Evolutionary conservation across 2,888 invertebrate genomes (phyloP).

Genomic region (Drosophila borborema): DNA sequence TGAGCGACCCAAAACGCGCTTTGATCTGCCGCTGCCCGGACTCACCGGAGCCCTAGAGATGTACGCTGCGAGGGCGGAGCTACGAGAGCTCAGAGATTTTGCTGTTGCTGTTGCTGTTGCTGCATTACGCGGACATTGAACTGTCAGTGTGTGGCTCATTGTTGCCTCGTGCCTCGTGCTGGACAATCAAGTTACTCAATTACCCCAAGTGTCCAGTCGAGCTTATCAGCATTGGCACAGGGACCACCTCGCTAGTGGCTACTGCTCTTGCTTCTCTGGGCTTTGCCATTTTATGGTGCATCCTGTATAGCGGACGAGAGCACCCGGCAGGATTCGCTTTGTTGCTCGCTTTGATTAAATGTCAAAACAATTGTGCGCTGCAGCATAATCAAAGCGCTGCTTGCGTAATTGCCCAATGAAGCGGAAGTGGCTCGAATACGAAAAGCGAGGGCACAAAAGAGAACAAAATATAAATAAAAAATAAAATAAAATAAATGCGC

Average conservation of each 20-base stretch:
- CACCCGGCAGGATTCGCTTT: slow-evolving; percentile 36
- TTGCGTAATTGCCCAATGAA: slow-evolving; percentile 79
- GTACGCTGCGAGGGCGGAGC: slow-evolving; percentile 3
- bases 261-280: background rate
- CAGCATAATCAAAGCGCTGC: slow-evolving; percentile 74
- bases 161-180: slow-evolving; percentile 12
- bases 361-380: slow-evolving; percentile 77
- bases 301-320: slow-evolving; percentile 19
- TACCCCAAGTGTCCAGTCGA: slow-evolving; percentile 75
- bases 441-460: slow-evolving; percentile 10
- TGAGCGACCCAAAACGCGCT: slow-evolving; percentile 53
- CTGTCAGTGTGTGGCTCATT: slow-evolving; percentile 46
- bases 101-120: slow-evolving; percentile 3
- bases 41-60: slow-evolving; percentile 1
- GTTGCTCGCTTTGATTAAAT: slow-evolving; percentile 73
- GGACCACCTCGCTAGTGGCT: slow-evolving; percentile 20
- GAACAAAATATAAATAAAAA: slow-evolving; percentile 5
- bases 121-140: slow-evolving; percentile 66
- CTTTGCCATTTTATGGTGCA: slow-evolving; percentile 41
- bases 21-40: slow-evolving; percentile 51
- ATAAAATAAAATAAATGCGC: slow-evolving; percentile 16
- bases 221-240: slow-evolving; percentile 57
- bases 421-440: slow-evolving; percentile 61
- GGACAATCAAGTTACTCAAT: slow-evolving; percentile 68
- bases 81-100: background rate